phyloP scores from a whole-genome alignment of 2,888 invertebrate genomes.

The Drosophila pseudotakahashii region DNA sequence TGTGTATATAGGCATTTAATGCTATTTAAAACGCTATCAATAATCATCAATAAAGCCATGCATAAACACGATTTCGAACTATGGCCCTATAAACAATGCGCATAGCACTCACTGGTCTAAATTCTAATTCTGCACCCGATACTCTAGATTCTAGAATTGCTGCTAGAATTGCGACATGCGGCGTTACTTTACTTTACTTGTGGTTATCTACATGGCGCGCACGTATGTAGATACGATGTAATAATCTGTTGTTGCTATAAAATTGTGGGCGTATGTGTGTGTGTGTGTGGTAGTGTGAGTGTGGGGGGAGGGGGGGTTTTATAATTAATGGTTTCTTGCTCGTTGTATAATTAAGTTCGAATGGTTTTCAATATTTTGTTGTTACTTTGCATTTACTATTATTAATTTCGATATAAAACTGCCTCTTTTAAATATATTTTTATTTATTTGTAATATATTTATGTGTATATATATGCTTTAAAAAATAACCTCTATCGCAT shows the following conservation, averaged over 20 bases:
- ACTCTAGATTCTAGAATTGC: slow-evolving; percentile 1
- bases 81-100: slow-evolving; percentile 77
- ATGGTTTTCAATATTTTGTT: slow-evolving; percentile 78
- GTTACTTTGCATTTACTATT: slow-evolving; percentile 62
- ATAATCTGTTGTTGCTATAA: slow-evolving; percentile 46
- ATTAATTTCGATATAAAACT: slow-evolving; percentile 76
- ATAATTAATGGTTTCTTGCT: slow-evolving; percentile 60
- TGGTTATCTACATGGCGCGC: slow-evolving; percentile 56
- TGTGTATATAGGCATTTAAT: slow-evolving; percentile 73
- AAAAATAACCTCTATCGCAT: slow-evolving; percentile 75
- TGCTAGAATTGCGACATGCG: slow-evolving; percentile 36
- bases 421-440: slow-evolving; percentile 60
- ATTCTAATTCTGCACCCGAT: slow-evolving; percentile 64
- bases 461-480: slow-evolving; percentile 69
- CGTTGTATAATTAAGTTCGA: slow-evolving; percentile 84
- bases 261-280: slow-evolving; percentile 50
- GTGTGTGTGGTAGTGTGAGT: slow-evolving; percentile 7
- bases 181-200: slow-evolving; percentile 2
- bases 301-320: slow-evolving; percentile 27
- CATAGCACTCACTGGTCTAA: slow-evolving; percentile 76
- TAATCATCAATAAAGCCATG: slow-evolving; percentile 77
- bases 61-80: slow-evolving; percentile 76
- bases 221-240: slow-evolving; percentile 54
- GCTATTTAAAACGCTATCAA: slow-evolving; percentile 79
- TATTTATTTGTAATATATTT: slow-evolving; percentile 54